These are phyloP conservation scores for Rhipidura dahli DNA, from an alignment of 2,113 vertebrate genomes.

Conservation along the genomic window DNA sequence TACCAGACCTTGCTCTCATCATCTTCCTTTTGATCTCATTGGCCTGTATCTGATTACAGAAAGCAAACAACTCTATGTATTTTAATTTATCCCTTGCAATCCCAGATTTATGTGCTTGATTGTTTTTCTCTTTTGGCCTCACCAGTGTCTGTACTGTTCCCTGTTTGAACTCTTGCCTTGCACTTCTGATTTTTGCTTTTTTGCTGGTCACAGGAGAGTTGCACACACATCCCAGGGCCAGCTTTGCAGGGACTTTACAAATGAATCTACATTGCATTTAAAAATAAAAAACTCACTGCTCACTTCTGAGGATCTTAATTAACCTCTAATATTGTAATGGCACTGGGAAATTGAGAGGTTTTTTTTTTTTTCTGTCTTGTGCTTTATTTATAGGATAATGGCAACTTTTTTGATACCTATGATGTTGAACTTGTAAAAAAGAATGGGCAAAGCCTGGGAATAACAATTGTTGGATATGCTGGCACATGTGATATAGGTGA, in stretches of 20 bases:
- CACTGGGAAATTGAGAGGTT: not conserved
- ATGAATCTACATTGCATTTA: not conserved
- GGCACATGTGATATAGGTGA: constrained; percentile 79
- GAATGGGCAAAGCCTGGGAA: constrained; percentile 92
- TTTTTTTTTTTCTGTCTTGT: not conserved
- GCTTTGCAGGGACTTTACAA: not conserved
- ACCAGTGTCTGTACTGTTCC: not conserved
- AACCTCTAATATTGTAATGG: not conserved
- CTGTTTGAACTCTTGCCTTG: not conserved
- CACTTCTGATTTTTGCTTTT: not conserved
- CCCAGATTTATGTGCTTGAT: not conserved
- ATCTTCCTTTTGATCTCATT: not conserved
- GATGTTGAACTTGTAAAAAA: constrained; percentile 86
- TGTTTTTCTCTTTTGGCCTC: constrained; percentile 7
- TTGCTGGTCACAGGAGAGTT: not conserved
- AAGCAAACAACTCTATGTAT: not conserved
- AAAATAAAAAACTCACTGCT: not conserved
- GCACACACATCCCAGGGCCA: not conserved
- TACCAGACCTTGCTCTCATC: constrained; percentile 10
- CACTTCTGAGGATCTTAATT: not conserved
- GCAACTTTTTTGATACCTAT: constrained; percentile 82
- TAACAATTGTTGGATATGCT: constrained; percentile 91
- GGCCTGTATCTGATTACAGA: not conserved
- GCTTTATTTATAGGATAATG: constrained; percentile 73
- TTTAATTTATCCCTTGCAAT: constrained; percentile 2